A percentile compares a stretch with the other conserved stretches of the same genome.
These are phyloP conservation scores for Proteles cristata DNA, from an alignment of 2,113 vertebrate species.

Conservation along the genomic window DNA sequence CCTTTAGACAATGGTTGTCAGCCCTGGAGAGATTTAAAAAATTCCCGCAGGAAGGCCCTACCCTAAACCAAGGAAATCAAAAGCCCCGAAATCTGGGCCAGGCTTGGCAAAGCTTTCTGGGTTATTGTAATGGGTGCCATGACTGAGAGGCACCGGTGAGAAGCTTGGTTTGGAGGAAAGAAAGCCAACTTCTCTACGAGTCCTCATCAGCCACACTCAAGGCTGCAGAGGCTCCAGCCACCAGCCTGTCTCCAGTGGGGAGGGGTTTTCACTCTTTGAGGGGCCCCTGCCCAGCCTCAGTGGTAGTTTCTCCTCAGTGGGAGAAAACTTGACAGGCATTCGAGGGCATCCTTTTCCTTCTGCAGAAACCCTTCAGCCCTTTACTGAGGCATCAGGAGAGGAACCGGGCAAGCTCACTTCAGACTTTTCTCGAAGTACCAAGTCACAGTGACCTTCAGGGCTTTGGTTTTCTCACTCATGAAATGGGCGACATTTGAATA, in stretches of 20 bases:
- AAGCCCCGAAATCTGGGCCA: neutral
- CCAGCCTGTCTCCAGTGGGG: fast-evolving
- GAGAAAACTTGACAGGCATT: neutral
- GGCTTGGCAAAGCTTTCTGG: neutral
- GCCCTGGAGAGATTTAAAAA: neutral
- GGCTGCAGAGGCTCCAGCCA: neutral
- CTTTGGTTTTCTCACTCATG: neutral
- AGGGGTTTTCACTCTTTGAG: neutral
- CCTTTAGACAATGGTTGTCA: neutral
- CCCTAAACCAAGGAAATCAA: neutral
- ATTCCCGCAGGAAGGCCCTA: neutral
- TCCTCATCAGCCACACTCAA: neutral
- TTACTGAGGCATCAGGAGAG: neutral
- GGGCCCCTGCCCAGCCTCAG: fast-evolving
- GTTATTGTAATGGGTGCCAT: neutral
- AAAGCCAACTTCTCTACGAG: neutral
- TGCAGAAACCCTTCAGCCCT: no score
- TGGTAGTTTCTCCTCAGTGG: neutral
- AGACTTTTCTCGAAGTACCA: neutral
- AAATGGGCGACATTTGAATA: neutral
- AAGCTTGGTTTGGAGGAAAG: neutral
- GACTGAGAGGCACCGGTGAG: neutral
- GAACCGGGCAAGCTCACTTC: neutral
- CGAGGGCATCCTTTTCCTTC: neutral
- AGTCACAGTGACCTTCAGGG: neutral